Evolutionary conservation across 2,113 vertebrate genomes (phyloP), one percentile per base, ranked within the genome.

Genomic region (Prunella himalayana): DNA sequence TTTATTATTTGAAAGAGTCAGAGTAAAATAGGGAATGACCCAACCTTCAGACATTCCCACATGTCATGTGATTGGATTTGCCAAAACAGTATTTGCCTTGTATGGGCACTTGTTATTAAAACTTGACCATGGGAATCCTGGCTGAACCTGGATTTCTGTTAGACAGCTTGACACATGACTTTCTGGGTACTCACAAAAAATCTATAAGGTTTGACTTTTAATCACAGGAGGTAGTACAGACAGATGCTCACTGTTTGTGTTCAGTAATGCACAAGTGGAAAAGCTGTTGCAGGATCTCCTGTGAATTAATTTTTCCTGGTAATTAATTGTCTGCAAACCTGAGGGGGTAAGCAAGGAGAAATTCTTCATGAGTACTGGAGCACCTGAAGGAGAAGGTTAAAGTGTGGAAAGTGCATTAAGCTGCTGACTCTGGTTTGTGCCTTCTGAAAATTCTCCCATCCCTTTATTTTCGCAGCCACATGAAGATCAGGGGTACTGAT

Each of bases 191-290:
- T 82, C 86, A 56, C 10, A 53, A 37, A 87, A 83, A 76, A 56
- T 78, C 42, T 23, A 5, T 82, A 47, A 6, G 28, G 21, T 90
- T 95, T 94, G 79, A 76, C 92, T 96, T 97, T 94, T 95, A 91
- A 94, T 97, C 86, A 83, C 84, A 75, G 85, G 44, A 54, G 41
- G 30, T 3, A 8, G 47, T 90, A 57, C 19, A 88, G 82, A 63
- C 69, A 82, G 65, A 72, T 87, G 28, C 41, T 73, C 3, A 3
- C 49, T 25, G 47, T 90, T 96, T 88, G 39, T 72, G 47, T 84
- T 39, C 25, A 15, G 30, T 57, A 50, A 81, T 50, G 44, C 65
- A 19, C 57, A 54, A 82, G 37, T 59, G 65, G 77, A 86, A 94
- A 75, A 42, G 35, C 66, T 83, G 66, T 13, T 49, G 82, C 28